Evolutionary conservation across 37 sponge, comb jelly and placozoan species (phyloP), one percentile per base, ranked within the genome.

Genomic region (Lycopodina hypogea): DNA sequence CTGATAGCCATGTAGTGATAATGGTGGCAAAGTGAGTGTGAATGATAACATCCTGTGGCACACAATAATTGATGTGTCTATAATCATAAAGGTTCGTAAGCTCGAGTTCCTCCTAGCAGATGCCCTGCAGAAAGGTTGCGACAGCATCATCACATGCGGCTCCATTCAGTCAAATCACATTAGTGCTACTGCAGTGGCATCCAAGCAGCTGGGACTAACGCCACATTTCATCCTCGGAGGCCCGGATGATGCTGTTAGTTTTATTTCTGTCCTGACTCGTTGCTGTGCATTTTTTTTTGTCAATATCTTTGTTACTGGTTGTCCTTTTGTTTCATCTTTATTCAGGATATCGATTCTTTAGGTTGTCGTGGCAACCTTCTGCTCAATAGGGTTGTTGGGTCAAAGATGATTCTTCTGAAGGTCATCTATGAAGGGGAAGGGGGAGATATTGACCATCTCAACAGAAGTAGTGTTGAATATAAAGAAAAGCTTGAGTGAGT

Each of bases 81-180:
- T 62, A 8, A n/a, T 22, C 7, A 35, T 68, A 8, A 39, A 91
- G 92, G 74, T 77, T 26, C 77, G 94, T 18, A 93, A 93, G 59
- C 72, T 93, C 56, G 94, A 93, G 68, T 93, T 93, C 50, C 78
- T 93, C 29, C 38, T 93, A 28, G 94, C 77, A 58, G 94, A 93
- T 59, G 94, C 94, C 2, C 50, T 88, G 3, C 68, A 84, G 72
- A 36, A 59, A 21, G 82, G 76, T 23, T 90, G 93, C 72, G 83
- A 81, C 35, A 64, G 72, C 48, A 79, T 93, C 18, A 48, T 90
- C 75, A 94, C 95, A 6, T 77, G 90, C 70, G 95, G 95, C 6
- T 62, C 80, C 23, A 48, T 88, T 15, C 93, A 92, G 55, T 92
- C 95, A 28, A 95, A 95, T 71, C 87, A 86, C 56, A 76, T 81